These are phyloP conservation scores for Bilobella aurantiaca DNA, from an alignment of 1,140 invertebrate species.

Conservation along the genomic window DNA sequence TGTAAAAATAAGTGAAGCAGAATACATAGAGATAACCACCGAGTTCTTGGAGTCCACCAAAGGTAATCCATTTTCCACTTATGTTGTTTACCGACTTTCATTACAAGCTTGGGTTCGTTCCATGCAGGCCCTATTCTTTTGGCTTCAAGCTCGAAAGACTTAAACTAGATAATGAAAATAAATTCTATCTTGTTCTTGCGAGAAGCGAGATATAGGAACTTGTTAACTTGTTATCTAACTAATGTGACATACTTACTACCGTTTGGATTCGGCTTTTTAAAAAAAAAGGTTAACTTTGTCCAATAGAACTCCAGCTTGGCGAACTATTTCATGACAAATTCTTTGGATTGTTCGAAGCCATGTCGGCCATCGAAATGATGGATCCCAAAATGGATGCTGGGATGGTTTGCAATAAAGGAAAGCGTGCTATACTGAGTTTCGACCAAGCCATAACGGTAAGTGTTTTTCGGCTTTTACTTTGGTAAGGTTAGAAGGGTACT, in stretches of 20 bases:
- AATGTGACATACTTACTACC: background rate
- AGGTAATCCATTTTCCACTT: too few relatives aligned
- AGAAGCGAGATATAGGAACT: too few relatives aligned
- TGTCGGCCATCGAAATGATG: conserved; percentile 99
- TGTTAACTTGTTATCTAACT: too few relatives aligned
- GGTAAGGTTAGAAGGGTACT: too few relatives aligned
- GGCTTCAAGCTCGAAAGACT: too few relatives aligned
- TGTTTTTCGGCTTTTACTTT: too few relatives aligned
- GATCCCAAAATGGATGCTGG: conserved; percentile 99
- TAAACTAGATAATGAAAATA: too few relatives aligned
- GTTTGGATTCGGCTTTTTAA: conserved; percentile 10
- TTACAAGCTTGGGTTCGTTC: too few relatives aligned
- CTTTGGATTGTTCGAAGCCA: conserved; percentile 93
- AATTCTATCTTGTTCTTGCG: too few relatives aligned
- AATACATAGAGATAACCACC: conserved; percentile 57
- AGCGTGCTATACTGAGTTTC: conserved; percentile 75
- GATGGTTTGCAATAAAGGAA: conserved; percentile 84
- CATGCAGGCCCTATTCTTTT: too few relatives aligned
- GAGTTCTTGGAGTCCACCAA: conserved; percentile 63
- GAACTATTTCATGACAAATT: conserved; percentile 80
- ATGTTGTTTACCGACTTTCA: too few relatives aligned
- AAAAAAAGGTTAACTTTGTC: conserved; percentile 10
- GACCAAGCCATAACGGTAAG: conserved; percentile 68
- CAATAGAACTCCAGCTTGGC: conserved; percentile 65
- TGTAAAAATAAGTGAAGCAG: too few relatives aligned